Evolutionary conservation across 2,888 invertebrate species (phyloP).

Genomic region (Tipula confusa): DNA sequence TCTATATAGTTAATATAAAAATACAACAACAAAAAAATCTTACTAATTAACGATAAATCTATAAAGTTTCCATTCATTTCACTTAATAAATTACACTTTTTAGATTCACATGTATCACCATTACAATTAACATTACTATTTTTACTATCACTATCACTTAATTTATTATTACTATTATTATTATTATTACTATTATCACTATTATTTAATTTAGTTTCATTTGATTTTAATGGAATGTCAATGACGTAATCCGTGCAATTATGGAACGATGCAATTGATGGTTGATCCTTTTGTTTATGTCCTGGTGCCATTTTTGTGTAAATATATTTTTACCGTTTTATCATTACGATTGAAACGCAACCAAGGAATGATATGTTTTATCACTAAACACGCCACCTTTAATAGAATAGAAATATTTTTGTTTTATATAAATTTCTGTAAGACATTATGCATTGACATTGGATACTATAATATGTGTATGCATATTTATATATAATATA

Average conservation of each 20-base stretch:
- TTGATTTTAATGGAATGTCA: background rate
- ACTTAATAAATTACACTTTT: background rate
- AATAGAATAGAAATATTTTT: background rate
- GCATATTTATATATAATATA: no score
- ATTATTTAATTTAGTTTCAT: background rate
- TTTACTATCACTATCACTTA: background rate
- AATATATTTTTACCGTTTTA: background rate
- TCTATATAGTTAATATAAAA: background rate
- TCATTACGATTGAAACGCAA: background rate
- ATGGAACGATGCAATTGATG: background rate
- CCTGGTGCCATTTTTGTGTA: background rate
- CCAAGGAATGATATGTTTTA: background rate
- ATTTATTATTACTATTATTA: background rate
- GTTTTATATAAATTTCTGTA: background rate
- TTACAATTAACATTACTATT: background rate
- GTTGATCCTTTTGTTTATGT: background rate
- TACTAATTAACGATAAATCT: background rate
- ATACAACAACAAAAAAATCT: background rate
- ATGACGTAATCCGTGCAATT: background rate
- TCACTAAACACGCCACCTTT: background rate
- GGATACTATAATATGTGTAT: no score
- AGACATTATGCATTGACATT: background rate
- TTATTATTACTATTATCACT: background rate
- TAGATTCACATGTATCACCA: background rate
- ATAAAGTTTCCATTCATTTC: background rate